Base-by-base conservation (phyloP, 2,888 invertebrate species). In the Tipula vernalis region DNA sequence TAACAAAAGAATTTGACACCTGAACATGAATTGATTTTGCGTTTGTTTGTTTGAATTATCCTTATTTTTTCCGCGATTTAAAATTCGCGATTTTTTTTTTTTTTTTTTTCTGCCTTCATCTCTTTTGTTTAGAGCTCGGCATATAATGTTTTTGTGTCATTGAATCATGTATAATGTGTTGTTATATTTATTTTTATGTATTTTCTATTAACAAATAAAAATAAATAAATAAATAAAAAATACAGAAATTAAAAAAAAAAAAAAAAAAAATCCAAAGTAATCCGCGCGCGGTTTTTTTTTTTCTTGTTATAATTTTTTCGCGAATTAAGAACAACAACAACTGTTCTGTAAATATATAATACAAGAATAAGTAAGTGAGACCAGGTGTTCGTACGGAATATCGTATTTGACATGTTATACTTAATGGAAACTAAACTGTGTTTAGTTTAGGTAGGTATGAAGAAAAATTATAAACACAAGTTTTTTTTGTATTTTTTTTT, bases 1-100 rank as follows among this genome's bases (percentile, higher is more conserved):
- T 28, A 28, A 84, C 39, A 84, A 84, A 84, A 84, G 84, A 84
- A 84, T 84, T 84, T 84, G 84, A 84, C 84, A 84, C 84, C 84
- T 84, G 84, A 84, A 84, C 84, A 84, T 84, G 84, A 84, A 84
- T 84, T 84, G 84, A 84, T 84, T 84, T 39, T 84, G n/a, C 28
- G 71, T 71, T 71, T 71, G 71, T 71, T 71, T 28, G 71, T 71
- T 71, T 71, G 71, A 71, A 71, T 71, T 71, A 71, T 71, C 71
- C 71, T 71, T 71, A 71, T 71, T 28, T 28, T 51, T 71, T 71
- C 28, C 71, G 71, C 71, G 71, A 71, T 71, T 71, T 28, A 28
- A 71, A 71, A 71, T 71, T 71, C 71, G 71, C 71, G 71, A 71
- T 18, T 71, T 71, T 28, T 71, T 71, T 71, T 71, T 10, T 71